Conservation (phyloP, 2,888 invertebrate genomes). For the Apamea crenata region DNA sequence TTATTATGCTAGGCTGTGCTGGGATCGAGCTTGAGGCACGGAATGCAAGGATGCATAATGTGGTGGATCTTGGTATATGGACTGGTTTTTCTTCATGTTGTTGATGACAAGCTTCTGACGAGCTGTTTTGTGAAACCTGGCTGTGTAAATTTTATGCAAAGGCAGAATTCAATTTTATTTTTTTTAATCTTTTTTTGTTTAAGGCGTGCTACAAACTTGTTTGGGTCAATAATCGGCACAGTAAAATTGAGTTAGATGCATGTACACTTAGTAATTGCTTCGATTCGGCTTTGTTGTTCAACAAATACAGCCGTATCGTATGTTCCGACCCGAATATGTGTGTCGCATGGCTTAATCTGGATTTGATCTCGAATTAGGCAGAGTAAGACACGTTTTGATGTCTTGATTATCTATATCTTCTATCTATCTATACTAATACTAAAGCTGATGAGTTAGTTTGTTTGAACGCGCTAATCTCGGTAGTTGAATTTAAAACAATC, state of each 20-base stretch:
- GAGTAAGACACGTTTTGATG: no score
- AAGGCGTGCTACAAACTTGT: not conserved
- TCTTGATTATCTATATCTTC: no score
- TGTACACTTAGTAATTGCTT: no score
- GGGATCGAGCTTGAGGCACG: not conserved
- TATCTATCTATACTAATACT: no score
- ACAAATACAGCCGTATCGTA: not conserved
- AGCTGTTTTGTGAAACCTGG: not conserved
- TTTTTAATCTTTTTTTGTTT: not conserved
- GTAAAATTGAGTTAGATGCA: no score
- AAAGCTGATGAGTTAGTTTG: no score
- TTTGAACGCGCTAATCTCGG: no score
- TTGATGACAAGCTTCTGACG: not conserved
- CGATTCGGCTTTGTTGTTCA: not conserved
- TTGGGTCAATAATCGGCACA: no score
- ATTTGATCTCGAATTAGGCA: no score
- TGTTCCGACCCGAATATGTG: not conserved
- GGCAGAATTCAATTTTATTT: no score
- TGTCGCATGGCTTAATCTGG: no score
- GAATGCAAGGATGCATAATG: constrained; percentile 29
- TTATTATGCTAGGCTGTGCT: constrained; percentile 23
- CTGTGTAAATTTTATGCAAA: not conserved
- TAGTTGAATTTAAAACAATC: no score
- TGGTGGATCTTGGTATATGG: constrained; percentile 1
- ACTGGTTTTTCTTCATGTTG: not conserved